Evolutionary conservation across 2,113 vertebrate species (phyloP), one percentile per base, ranked within the genome.

Genomic region (Salminus brasiliensis): DNA sequence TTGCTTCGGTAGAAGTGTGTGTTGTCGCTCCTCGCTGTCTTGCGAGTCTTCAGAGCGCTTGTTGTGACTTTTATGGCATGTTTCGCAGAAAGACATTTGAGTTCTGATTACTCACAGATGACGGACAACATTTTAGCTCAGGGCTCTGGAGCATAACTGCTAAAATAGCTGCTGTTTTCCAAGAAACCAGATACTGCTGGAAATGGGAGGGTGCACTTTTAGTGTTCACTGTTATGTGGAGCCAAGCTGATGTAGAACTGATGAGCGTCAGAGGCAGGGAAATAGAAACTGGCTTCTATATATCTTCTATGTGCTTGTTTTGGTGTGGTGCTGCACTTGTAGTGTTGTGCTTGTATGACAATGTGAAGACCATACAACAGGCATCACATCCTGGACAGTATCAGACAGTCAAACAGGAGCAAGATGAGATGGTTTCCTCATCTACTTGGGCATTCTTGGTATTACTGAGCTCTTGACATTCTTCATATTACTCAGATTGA

Each of bases 91-190:
- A 71, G 30, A 32, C 3, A 5, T 27, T 62, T 21, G 4, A 59
- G 52, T 55, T 69, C 36, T 75, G 15, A 16, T 79, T 70, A 70
- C 68, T 72, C 36, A 60, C 18, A 45, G 36, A 71, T 27, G 43
- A 59, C 25, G 10, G 21, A 32, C 34, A 47, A 29, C 43, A 55
- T 80, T 83, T 80, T 60, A 76, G 78, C 63, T 69, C 57, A 53
- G 47, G 59, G 68, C 47, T 70, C 32, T 10, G 15, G n/a, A 57
- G 32, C 52, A 72, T 53, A 79, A 73, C 59, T 55, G 78, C 69
- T 72, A 73, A 79, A 65, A 72, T 66, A 79, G 69, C 59, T n/a
- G 0, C 34, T 8, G 18, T 79, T 76, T 79, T 74, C 57, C 25
- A 23, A 39, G 65, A 55, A 75, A 47, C 43, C 11, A 29, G 72